These are phyloP conservation scores for Battus philenor DNA, from an alignment of 1,140 invertebrate genomes.

Conservation along the genomic window DNA sequence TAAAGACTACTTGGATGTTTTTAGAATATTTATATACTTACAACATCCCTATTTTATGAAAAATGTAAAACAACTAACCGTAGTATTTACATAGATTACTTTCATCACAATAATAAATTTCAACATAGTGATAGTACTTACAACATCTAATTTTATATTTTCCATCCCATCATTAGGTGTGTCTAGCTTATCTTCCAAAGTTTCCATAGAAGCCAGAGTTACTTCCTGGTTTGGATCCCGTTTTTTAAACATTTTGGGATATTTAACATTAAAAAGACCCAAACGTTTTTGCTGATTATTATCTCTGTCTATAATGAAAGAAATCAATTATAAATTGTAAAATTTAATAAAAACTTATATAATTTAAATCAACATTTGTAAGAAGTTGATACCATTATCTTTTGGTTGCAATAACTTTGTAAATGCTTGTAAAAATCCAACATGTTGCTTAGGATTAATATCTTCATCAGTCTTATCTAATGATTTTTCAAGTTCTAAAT, in stretches of 20 bases:
- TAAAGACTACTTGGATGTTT: too few relatives aligned
- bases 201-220: slow-evolving; percentile 86
- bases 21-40: too few relatives aligned
- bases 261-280: slow-evolving; percentile 50
- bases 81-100: too few relatives aligned
- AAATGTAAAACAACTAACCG: too few relatives aligned
- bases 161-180: slow-evolving; percentile 81
- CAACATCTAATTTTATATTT: slow-evolving; percentile 79
- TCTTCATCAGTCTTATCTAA: slow-evolving; percentile 63
- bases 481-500: slow-evolving; percentile 64
- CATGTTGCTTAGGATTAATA: slow-evolving; percentile 37
- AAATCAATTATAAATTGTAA: slow-evolving; percentile 1
- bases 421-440: slow-evolving; percentile 14
- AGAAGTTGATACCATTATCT: slow-evolving; percentile 17
- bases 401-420: slow-evolving; percentile 19
- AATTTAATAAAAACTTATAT: too few relatives aligned
- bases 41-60: too few relatives aligned
- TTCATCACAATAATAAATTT: neutral
- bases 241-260: slow-evolving; percentile 63
- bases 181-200: slow-evolving; percentile 80
- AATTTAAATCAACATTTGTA: neutral
- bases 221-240: slow-evolving; percentile 70
- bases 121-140: slow-evolving; percentile 34
- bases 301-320: slow-evolving; percentile 33
- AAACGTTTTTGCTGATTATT: slow-evolving; percentile 33